Percentiles rank a stretch among this genome's conserved stretches.
Conservation (phyloP, 2,888 invertebrate species). For the Elysia crispata region DNA sequence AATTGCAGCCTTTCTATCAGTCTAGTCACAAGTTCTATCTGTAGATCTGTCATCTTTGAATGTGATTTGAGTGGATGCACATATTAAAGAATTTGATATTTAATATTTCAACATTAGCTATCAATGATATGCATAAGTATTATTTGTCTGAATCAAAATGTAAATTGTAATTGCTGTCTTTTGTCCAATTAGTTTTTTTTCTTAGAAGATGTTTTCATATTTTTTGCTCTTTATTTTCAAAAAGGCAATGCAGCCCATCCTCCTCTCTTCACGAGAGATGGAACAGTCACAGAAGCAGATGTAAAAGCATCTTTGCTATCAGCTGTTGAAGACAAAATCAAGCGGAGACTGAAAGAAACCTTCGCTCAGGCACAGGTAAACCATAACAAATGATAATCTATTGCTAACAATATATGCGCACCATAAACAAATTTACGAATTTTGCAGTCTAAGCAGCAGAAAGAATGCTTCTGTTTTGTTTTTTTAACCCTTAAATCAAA, state of each 20-base stretch:
- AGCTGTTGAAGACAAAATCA: constrained; percentile 95
- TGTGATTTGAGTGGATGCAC: no score
- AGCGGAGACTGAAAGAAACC: constrained; percentile 90
- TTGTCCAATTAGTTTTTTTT: not conserved
- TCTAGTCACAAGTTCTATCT: no score
- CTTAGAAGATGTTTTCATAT: not conserved
- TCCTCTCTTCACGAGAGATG: constrained; percentile 38
- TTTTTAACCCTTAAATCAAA: no score
- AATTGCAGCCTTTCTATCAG: no score
- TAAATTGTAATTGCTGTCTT: not conserved
- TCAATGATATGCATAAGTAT: not conserved
- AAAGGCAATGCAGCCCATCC: constrained; percentile 5
- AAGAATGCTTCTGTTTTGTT: no score
- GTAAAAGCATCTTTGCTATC: constrained; percentile 94
- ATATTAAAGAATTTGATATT: no score
- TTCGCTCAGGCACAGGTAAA: constrained; percentile 88
- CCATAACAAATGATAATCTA: no score
- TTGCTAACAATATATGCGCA: no score
- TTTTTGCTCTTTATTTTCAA: not conserved
- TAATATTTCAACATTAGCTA: not conserved
- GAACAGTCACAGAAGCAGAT: constrained; percentile 87
- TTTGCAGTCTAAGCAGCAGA: no score
- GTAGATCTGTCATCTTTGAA: no score
- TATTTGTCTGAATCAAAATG: not conserved
- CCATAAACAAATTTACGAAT: no score